phyloP scores from a whole-genome alignment of 2,797 vertebrate species.

The Liparis tanakae region DNA sequence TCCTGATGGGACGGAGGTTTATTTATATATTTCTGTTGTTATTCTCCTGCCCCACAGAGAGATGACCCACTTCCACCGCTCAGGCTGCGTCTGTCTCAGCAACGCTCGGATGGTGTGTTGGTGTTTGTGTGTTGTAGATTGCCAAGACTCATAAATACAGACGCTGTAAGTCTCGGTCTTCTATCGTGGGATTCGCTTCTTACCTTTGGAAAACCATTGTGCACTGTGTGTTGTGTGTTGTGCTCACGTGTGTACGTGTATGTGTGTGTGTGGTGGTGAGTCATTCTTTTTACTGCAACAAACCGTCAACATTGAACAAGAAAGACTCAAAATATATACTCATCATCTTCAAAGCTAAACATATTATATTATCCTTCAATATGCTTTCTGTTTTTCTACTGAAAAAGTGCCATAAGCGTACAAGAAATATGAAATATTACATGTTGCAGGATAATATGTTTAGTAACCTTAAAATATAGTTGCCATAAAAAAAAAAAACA shows the following conservation, averaged over 20 bases:
- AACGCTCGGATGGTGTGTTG: conserved; percentile 14
- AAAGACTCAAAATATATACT: background rate
- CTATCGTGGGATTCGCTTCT: conserved; percentile 2
- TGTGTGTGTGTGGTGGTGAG: background rate
- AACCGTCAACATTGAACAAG: background rate
- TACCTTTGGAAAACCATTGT: background rate
- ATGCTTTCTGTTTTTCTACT: background rate
- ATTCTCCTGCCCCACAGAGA: conserved; percentile 62
- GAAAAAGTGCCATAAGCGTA: background rate
- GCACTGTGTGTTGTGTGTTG: background rate
- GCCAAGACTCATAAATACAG: conserved; percentile 19
- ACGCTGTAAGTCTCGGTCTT: conserved; percentile 22
- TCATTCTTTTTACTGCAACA: background rate
- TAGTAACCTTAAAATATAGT: background rate
- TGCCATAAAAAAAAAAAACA: background rate
- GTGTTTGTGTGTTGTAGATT: conserved; percentile 17
- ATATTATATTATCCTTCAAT: background rate
- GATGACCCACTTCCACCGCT: conserved; percentile 73
- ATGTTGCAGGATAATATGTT: background rate
- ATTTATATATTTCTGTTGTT: conserved; percentile 68
- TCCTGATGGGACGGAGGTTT: conserved; percentile 50
- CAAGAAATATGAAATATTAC: background rate
- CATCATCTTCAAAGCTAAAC: background rate
- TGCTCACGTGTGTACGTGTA: background rate
- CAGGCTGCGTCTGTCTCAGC: conserved; percentile 42